Evolutionary conservation across 2,113 vertebrate genomes (phyloP).

Genomic region (Bubo scandiacus): DNA sequence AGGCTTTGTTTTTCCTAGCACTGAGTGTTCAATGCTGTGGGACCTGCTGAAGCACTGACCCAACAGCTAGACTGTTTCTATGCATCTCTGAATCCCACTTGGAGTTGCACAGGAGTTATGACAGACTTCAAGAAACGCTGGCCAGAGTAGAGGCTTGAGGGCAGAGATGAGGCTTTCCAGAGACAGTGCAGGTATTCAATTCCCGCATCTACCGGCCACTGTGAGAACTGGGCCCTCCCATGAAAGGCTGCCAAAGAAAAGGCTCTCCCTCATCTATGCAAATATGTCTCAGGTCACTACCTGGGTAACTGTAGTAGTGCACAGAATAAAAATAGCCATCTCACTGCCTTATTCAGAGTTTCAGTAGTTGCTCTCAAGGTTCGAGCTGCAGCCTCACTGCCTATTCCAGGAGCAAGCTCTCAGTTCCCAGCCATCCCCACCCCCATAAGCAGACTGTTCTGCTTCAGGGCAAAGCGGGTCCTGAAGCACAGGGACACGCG

Average conservation of each 20-base stretch:
- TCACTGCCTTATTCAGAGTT: neutral
- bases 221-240: neutral
- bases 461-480: too few species aligned
- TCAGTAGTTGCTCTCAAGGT: neutral
- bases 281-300: neutral
- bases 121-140: neutral
- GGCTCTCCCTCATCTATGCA: neutral
- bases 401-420: neutral
- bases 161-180: neutral
- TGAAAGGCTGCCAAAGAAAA: neutral
- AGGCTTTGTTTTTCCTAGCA: neutral
- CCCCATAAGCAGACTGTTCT: neutral
- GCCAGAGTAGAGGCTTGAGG: neutral
- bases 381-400: neutral
- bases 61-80: neutral
- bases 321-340: neutral
- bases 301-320: neutral
- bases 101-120: neutral
- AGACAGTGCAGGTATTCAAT: neutral
- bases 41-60: neutral
- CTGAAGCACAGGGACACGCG: neutral
- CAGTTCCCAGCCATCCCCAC: neutral
- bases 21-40: neutral
- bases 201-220: neutral
- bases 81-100: rapidly evolving